Evolutionary conservation across 2,888 invertebrate genomes (phyloP).

Genomic region (Germaria angustata): DNA sequence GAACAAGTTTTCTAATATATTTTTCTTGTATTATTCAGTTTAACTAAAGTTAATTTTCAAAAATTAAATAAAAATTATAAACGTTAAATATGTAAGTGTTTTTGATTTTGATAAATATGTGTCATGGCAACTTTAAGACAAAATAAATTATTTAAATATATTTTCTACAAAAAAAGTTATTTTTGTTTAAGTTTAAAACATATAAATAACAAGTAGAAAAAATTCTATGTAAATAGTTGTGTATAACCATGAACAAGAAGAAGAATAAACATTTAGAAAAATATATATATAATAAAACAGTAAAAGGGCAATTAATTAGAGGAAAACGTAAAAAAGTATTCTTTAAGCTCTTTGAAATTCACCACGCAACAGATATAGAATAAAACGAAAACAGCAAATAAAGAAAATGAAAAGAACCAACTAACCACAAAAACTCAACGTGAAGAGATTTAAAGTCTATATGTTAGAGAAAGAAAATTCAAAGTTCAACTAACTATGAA

Average conservation of each 20-base stretch:
- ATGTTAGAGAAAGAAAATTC: not conserved
- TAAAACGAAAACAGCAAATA: not conserved
- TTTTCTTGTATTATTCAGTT: not conserved
- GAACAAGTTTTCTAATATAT: not conserved
- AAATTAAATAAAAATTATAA: not conserved
- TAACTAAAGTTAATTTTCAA: not conserved
- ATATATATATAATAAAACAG: slow-evolving; percentile 61
- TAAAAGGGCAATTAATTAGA: slow-evolving; percentile 65
- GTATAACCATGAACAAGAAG: slow-evolving; percentile 66
- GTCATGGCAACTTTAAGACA: not conserved
- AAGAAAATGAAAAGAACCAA: not conserved
- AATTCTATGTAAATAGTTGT: slow-evolving; percentile 58
- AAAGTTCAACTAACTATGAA: slow-evolving; percentile 48
- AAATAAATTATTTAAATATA: not conserved
- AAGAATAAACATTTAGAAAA: slow-evolving; percentile 58
- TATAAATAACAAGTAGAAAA: slow-evolving; percentile 20
- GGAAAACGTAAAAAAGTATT: slow-evolving; percentile 56
- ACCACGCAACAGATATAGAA: slow-evolving; percentile 29
- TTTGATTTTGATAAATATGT: not conserved
- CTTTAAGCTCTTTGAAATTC: slow-evolving; percentile 37
- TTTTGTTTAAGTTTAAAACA: slow-evolving; percentile 2
- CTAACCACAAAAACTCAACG: not conserved
- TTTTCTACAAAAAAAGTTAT: too few relatives aligned
- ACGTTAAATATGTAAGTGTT: not conserved
- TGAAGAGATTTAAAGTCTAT: slow-evolving; percentile 22